A percentile compares a stretch with the other conserved stretches of the same genome.
Evolutionary conservation across 2,797 vertebrate genomes (phyloP).

Genomic region (Alosa sapidissima): DNA sequence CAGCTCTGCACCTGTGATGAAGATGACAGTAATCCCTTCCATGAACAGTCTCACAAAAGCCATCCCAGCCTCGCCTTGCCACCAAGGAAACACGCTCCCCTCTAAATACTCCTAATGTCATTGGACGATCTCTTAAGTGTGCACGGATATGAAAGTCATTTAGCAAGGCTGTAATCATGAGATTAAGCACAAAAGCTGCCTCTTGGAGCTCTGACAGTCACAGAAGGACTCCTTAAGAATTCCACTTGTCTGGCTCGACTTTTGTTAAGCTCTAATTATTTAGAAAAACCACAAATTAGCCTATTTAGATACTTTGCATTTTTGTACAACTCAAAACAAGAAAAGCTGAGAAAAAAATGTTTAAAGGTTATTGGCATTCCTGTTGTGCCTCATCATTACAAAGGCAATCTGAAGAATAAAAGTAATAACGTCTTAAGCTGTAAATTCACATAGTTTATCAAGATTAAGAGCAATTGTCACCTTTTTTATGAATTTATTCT

Average conservation of each 20-base stretch:
- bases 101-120: conserved; percentile 58
- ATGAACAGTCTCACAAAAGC: conserved; percentile 32
- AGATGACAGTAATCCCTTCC: conserved; percentile 17
- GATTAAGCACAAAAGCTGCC: conserved; percentile 47
- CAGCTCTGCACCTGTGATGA: conserved; percentile 2
- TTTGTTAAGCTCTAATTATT: conserved; percentile 42
- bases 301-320: conserved; percentile 34
- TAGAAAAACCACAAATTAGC: conserved; percentile 37
- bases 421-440: conserved; percentile 15
- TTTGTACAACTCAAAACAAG: conserved; percentile 34
- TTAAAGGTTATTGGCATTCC: conserved; percentile 19
- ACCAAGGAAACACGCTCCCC: conserved; percentile 45
- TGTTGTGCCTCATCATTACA: conserved; percentile 7
- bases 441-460: conserved; percentile 5
- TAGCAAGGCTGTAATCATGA: conserved; percentile 54
- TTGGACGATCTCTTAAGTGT: conserved; percentile 52
- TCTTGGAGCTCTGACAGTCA: conserved; percentile 45
- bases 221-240: conserved; percentile 35
- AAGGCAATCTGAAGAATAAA: conserved; percentile 27
- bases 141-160: conserved; percentile 57
- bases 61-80: conserved; percentile 45
- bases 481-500: conserved; percentile 14
- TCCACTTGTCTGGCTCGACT: conserved; percentile 32
- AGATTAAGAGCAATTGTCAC: conserved; percentile 18
- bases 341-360: background rate